Conservation (phyloP, 2,113 vertebrate genomes). For the Percina caprodes region DNA sequence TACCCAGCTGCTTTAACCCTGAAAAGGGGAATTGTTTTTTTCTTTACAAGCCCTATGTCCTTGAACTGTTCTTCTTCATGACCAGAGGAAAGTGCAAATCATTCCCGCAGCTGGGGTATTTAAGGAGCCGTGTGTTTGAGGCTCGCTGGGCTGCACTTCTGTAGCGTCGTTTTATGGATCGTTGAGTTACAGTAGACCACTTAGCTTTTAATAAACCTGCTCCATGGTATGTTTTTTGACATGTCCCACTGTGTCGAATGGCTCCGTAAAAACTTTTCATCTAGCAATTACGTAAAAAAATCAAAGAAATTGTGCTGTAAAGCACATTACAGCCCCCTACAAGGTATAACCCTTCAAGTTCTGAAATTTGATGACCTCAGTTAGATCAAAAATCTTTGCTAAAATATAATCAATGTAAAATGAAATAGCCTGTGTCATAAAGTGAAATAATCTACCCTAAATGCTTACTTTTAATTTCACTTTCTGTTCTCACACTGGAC, state of each 20-base stretch:
- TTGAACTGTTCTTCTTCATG: slow-evolving; percentile 78
- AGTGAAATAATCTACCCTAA: slow-evolving; percentile 2
- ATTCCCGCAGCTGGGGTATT: slow-evolving; percentile 75
- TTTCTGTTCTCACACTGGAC: slow-evolving; percentile 23
- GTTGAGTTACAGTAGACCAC: slow-evolving; percentile 72
- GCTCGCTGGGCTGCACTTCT: slow-evolving; percentile 71
- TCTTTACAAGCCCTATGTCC: slow-evolving; percentile 79
- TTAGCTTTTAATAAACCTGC: slow-evolving; percentile 72
- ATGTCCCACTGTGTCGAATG: slow-evolving; percentile 25
- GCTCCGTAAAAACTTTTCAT: slow-evolving; percentile 1
- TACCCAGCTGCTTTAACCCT: slow-evolving; percentile 76
- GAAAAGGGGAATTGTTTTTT: slow-evolving; percentile 63
- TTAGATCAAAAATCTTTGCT: slow-evolving; percentile 18
- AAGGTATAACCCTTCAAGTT: neutral
- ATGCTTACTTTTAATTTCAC: slow-evolving; percentile 18
- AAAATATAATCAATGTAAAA: slow-evolving; percentile 31
- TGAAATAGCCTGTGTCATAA: slow-evolving; percentile 10
- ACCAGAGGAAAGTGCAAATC: slow-evolving; percentile 77
- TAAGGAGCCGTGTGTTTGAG: slow-evolving; percentile 72
- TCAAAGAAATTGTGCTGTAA: slow-evolving; percentile 31
- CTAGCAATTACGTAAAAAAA: slow-evolving; percentile 35
- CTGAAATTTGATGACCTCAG: slow-evolving; percentile 9
- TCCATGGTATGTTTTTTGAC: slow-evolving; percentile 2
- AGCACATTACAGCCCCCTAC: neutral
- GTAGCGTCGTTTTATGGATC: slow-evolving; percentile 79